Evolutionary conservation across 2,113 vertebrate genomes (phyloP).

Genomic region (Ciconia boyciana): DNA sequence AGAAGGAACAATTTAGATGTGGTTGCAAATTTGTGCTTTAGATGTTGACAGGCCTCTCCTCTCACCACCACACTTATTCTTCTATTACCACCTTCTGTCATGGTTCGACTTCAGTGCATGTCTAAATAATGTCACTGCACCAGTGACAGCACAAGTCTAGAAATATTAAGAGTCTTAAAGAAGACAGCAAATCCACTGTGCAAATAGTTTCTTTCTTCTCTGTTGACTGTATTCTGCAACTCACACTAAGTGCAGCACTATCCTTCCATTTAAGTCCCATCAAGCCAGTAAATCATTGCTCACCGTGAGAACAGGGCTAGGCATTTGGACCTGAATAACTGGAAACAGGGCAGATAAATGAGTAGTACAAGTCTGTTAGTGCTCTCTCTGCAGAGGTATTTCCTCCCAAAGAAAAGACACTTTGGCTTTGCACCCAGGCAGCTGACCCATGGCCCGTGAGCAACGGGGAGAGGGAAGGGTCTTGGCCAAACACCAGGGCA

Average conservation of each 20-base stretch:
- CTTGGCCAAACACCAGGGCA: fast-evolving
- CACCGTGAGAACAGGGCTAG: background rate
- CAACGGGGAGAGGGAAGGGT: background rate
- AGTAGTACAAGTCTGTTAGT: background rate
- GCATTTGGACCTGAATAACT: background rate
- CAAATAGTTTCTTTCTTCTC: background rate
- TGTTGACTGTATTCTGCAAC: background rate
- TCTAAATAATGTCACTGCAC: background rate
- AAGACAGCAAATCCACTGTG: background rate
- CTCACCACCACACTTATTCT: background rate
- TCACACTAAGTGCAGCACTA: background rate
- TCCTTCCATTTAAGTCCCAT: background rate
- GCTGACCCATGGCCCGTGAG: background rate
- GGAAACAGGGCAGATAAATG: background rate
- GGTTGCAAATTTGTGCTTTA: background rate
- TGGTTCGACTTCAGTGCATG: background rate
- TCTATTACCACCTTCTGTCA: background rate
- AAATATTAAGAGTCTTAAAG: background rate
- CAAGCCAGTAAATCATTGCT: background rate
- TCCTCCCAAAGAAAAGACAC: background rate
- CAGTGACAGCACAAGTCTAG: background rate
- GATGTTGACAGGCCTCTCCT: background rate
- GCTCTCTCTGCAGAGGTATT: background rate
- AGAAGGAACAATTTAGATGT: background rate
- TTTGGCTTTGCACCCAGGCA: background rate